phyloP scores from a whole-genome alignment of 1,140 invertebrate species.

The Asbolus verrucosus region DNA sequence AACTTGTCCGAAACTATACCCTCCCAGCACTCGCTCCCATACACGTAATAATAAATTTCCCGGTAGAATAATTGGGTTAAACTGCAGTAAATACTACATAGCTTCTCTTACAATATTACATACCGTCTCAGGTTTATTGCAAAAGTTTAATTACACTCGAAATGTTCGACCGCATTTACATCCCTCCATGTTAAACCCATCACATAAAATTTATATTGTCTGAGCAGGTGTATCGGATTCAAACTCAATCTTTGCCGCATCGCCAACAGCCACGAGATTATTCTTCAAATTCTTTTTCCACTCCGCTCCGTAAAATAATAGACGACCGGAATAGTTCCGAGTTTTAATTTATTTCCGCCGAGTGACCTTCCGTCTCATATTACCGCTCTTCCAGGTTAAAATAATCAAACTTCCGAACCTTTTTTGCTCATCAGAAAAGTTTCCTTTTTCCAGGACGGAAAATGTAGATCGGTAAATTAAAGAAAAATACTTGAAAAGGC shows the following conservation, averaged over 20 bases:
- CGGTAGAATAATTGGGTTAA: slow-evolving; percentile 17
- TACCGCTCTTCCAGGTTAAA: slow-evolving; percentile 15
- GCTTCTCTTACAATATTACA: slow-evolving; percentile 19
- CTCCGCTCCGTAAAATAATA: background rate
- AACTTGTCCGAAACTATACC: too few relatives aligned
- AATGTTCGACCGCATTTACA: slow-evolving; percentile 17
- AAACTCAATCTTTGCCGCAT: background rate
- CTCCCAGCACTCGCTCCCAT: slow-evolving; percentile 6
- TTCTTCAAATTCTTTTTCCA: slow-evolving; percentile 13
- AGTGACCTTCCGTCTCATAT: slow-evolving; percentile 19
- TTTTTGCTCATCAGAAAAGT: too few relatives aligned
- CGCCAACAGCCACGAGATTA: background rate
- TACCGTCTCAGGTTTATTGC: slow-evolving; percentile 45
- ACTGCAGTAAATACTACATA: slow-evolving; percentile 22
- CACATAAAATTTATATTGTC: background rate
- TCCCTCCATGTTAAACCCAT: background rate
- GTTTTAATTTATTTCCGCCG: slow-evolving; percentile 26
- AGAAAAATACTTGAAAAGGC: too few relatives aligned
- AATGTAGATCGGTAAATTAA: too few relatives aligned
- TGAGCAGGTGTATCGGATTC: background rate
- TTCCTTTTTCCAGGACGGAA: too few relatives aligned
- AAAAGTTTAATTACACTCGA: slow-evolving; percentile 50
- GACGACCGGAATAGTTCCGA: slow-evolving; percentile 1
- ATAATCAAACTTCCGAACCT: too few relatives aligned
- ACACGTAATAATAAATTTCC: slow-evolving; percentile 24